These are phyloP conservation scores for Hippocampus kuda DNA, from an alignment of 2,797 vertebrate species.

Conservation along the genomic window DNA sequence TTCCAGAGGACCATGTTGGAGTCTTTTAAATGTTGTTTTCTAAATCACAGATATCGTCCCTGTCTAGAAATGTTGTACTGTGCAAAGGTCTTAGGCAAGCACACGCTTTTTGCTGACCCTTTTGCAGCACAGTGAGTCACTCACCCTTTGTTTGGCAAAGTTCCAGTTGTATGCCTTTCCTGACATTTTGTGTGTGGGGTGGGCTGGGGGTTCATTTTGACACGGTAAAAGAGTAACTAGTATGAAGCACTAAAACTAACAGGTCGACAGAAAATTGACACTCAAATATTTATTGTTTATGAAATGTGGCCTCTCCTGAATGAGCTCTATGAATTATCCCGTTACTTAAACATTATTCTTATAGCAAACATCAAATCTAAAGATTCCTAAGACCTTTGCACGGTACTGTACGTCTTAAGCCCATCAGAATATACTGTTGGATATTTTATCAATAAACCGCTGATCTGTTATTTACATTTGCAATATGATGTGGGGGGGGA, in stretches of 20 bases:
- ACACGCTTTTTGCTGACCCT: not conserved
- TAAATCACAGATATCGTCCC: not conserved
- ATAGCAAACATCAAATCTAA: not conserved
- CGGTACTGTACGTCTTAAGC: not conserved
- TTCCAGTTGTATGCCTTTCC: no score
- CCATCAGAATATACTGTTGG: not conserved
- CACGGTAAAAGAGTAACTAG: not conserved
- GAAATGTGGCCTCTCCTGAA: not conserved
- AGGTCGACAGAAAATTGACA: not conserved
- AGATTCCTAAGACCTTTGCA: not conserved
- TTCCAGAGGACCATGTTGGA: conserved; percentile 2
- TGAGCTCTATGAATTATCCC: not conserved
- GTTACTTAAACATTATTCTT: not conserved
- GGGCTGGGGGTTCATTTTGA: not conserved
- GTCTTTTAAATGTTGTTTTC: not conserved
- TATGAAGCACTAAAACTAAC: not conserved
- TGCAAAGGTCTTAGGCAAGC: not conserved
- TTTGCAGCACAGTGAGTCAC: not conserved
- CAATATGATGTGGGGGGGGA: not conserved
- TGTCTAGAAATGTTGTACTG: not conserved
- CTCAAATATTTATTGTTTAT: not conserved
- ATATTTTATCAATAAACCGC: not conserved
- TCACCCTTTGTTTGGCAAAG: no score
- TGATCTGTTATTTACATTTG: not conserved
- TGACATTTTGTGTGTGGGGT: not conserved